Evolutionary conservation across 1,140 invertebrate species (phyloP), one percentile per base, ranked within the genome.

Genomic region (Glossosoma conforme): DNA sequence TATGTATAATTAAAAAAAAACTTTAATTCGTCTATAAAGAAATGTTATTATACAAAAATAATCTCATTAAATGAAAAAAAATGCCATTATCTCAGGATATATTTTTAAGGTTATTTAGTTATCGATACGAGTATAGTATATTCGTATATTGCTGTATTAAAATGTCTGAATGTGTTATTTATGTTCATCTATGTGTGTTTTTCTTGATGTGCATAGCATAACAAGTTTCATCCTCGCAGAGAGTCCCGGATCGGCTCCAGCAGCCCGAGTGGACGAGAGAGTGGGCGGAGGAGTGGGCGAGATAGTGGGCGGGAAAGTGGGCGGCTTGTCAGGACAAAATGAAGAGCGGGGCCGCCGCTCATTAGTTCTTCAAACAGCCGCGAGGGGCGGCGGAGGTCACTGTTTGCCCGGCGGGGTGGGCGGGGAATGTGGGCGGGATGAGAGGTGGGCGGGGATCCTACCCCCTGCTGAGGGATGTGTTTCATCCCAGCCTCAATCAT

Each of bases 311-410:
- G 18, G n/a, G 36, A 24, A 19, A 5, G 28, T 18, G n/a, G n/a
- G n/a, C n/a, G 44, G 44, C 19, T 14, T 38, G 44, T 47, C 20
- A 47, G 44, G 47, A 49, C 47, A 25, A 37, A 48, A 48, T 48
- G 52, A 47, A 43, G 52, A 47, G 51, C 21, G 20, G 50, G 41
- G 50, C 35, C 40, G 49, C 28, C 43, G 50, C 55, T 57, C 55
- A 57, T 57, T 57, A 57, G 55, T 57, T 57, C 49, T 52, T 57
- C 55, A 57, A 57, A 57, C 50, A 57, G 40, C 50, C 49, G 33
- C 21, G 18, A 20, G 25, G 30, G 19, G 22, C 25, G 13, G 22
- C 21, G 14, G 21, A 6, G 9, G 19, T 41, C 13, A 30, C 37
- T 19, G 18, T n/a, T 24, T 24, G 18, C 24, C 13, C 38, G 8